Conservation (phyloP, 2,113 vertebrate species). For the Prolemur simus region DNA sequence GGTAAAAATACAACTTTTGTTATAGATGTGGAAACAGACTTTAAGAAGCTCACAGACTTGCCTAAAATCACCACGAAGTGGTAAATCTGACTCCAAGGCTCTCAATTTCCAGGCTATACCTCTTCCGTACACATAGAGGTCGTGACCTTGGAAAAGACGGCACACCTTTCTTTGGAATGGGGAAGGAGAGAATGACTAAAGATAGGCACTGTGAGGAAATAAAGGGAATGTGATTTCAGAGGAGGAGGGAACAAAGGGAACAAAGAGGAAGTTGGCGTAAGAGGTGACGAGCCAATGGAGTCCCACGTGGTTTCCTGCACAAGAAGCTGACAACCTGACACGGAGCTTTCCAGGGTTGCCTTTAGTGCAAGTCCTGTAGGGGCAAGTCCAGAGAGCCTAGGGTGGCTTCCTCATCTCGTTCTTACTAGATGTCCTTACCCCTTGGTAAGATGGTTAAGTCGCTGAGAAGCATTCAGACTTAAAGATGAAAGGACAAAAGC, state of each 20-base stretch:
- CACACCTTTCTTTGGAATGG: background rate
- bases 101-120: accelerated
- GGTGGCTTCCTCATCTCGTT: background rate
- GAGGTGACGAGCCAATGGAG: accelerated
- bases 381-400: accelerated
- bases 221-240: background rate
- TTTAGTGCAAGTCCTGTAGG: accelerated
- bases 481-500: background rate
- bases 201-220: background rate
- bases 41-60: background rate
- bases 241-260: background rate
- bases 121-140: background rate
- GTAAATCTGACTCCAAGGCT: background rate
- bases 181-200: background rate
- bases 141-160: background rate
- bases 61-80: accelerated
- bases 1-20: background rate
- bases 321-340: background rate
- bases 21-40: background rate
- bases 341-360: accelerated
- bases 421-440: background rate
- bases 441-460: background rate
- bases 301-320: background rate
- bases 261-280: too few species aligned
- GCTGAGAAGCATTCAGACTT: background rate